A percentile compares a stretch with the other conserved stretches of the same genome.
Conservation (phyloP, 2,113 vertebrate species). For the Brachirus orientalis region DNA sequence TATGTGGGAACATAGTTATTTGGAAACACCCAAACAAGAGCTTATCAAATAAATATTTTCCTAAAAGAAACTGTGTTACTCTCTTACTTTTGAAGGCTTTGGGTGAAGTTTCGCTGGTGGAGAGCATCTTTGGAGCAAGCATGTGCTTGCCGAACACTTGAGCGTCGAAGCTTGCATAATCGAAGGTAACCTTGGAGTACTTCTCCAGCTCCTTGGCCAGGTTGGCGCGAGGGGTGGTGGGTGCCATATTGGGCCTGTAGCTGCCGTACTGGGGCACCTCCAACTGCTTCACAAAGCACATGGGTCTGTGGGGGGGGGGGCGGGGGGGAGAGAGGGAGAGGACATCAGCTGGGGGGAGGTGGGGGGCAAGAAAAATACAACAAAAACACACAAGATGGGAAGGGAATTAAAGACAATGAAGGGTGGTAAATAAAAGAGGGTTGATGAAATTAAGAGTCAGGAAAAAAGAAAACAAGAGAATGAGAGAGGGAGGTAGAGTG, state of each 20-base stretch:
- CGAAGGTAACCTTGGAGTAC: constrained; percentile 99
- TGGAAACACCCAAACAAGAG: too few species aligned
- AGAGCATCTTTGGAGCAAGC: constrained; percentile 96
- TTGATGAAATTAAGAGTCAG: constrained; percentile 32
- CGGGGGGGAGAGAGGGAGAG: constrained; percentile 14
- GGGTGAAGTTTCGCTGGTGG: constrained; percentile 96
- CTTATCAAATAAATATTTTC: too few species aligned
- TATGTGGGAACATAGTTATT: too few species aligned
- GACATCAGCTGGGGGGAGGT: constrained; percentile 18
- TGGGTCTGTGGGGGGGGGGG: constrained; percentile 83
- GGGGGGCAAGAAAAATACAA: not conserved
- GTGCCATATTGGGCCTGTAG: constrained; percentile 90
- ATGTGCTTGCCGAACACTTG: constrained; percentile 99
- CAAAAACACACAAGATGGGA: not conserved
- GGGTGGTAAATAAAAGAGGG: constrained; percentile 44
- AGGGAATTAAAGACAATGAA: constrained; percentile 10
- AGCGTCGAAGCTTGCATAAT: constrained; percentile 99
- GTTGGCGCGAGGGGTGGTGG: constrained; percentile 93
- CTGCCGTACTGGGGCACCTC: constrained; percentile 93
- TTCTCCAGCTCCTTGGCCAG: constrained; percentile 99
- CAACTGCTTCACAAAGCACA: constrained; percentile 99
- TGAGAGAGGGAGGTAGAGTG: constrained; percentile 43
- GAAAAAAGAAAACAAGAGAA: constrained; percentile 34
- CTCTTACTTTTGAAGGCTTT: constrained; percentile 99
- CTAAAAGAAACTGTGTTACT: too few species aligned